Evolutionary conservation across 2,888 invertebrate species (phyloP), one percentile per base, ranked within the genome.

Genomic region (Plagiodera versicolora): DNA sequence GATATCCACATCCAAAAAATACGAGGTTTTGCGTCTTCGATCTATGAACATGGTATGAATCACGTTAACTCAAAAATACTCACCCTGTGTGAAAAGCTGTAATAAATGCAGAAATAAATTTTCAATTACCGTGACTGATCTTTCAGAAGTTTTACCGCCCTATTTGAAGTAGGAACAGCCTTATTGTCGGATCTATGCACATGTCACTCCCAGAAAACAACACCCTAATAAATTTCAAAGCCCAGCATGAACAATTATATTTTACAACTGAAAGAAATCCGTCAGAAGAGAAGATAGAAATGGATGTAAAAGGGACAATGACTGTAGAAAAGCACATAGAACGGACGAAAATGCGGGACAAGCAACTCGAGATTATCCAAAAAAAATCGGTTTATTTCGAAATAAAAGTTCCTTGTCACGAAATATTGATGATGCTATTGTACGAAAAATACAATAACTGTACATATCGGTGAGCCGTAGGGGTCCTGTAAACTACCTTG

Each of bases 371-470:
- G 39, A n/a, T 39, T 39, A 14, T 14, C 14, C 14, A 39, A 39
- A 39, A 39, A 32, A 39, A 32, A 32, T 32, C 39, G 39, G 39
- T 39, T 39, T 14, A 39, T 39, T 39, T 14, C 39, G 6, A 14
- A 14, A 6, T 39, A 39, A 14, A 14, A 10, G 39, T 39, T 39
- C 39, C 6, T 39, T 32, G 32, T 32, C 32, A 9, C 6, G 39
- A 39, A 39, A 39, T 39, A 39, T 39, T 39, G 39, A 39, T 39
- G 39, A 39, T 39, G n/a, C 39, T 39, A 14, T 39, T 39, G 39
- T 39, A 39, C 14, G 39, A 39, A 6, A 39, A 24, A 39, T 39
- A 39, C 39, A 39, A 39, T 39, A 39, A 39, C 39, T 4, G 39
- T 39, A 39, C 39, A 39, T 39, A 39, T 39, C 14, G 39, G 39